phyloP scores from a whole-genome alignment of 2,888 invertebrate species.

The Campoletis raptor region DNA sequence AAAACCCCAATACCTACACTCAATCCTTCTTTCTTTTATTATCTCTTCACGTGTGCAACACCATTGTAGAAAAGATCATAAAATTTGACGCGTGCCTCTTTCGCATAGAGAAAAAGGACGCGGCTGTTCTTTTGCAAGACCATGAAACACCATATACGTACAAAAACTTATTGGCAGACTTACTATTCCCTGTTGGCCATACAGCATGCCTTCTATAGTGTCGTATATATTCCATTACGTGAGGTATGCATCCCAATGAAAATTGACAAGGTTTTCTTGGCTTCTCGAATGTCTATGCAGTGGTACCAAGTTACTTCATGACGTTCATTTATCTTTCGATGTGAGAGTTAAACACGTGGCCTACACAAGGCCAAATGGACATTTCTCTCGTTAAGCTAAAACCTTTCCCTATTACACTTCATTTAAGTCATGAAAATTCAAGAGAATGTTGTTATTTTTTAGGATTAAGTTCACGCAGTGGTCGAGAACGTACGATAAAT shows the following conservation, averaged over 20 bases:
- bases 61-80: conserved; percentile 54
- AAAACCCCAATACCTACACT: conserved; percentile 39
- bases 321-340: neutral
- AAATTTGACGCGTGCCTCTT: conserved; percentile 59
- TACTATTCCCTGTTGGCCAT: conserved; percentile 41
- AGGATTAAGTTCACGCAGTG: neutral
- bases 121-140: conserved; percentile 15
- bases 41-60: conserved; percentile 12
- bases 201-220: neutral
- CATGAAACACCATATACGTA: conserved; percentile 44
- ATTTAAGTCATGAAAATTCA: neutral
- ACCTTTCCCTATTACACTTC: neutral
- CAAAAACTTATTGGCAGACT: conserved; percentile 63
- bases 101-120: neutral
- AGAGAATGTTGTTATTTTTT: neutral
- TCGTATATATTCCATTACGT: conserved; percentile 5
- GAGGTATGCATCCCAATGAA: conserved; percentile 28
- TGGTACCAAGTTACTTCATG: neutral
- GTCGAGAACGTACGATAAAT: neutral
- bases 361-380: neutral
- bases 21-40: conserved; percentile 28
- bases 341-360: neutral
- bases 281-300: neutral
- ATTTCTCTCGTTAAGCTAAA: neutral
- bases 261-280: conserved; percentile 30